Evolutionary conservation across 2,888 invertebrate species (phyloP), one percentile per base, ranked within the genome.

Genomic region (Scelioninae gen. 1): DNA sequence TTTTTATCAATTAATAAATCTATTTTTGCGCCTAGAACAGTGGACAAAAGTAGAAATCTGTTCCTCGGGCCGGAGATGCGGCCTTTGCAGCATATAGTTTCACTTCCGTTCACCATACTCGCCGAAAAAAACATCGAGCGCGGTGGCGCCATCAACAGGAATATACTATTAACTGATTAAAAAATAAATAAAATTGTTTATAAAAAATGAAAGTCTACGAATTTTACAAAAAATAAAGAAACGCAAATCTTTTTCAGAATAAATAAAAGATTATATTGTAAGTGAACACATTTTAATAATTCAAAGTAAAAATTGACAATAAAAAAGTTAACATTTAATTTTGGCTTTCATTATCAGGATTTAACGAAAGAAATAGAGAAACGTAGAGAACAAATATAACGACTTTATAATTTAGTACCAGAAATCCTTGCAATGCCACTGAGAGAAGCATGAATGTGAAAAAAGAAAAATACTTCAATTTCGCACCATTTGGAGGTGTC

Each of bases 371-470:
- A 45, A 79, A 51, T 51, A 60, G 40, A 72, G 15, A 47, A 63
- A 80, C 31, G 40, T 40, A 76, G 47, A 80, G 65, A 62, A 81
- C 77, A 31, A 66, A 51, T 66, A 81, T 74, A 75, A 75, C 84
- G 83, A 77, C 76, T 77, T 77, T 78, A 65, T 74, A 81, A 81
- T 81, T 69, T 29, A 62, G 81, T 81, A 84, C 84, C 84, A 81
- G 81, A 84, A 77, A 84, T 84, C 84, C 84, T 84, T 32, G 84
- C 80, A 71, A 84, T 84, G 81, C 84, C 84, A 71, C 80, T 84
- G 84, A 77, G 84, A 77, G 84, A 84, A 84, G 84, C 80, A 63
- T 84, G 81, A 77, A 84, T 63, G 60, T 77, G 68, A 71, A 81
- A 76, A 84, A 69, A 74, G 74, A 83, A 66, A 77, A 65, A 68